phyloP scores from a whole-genome alignment of 2,797 vertebrate species.

The Hafferia zeledoni region DNA sequence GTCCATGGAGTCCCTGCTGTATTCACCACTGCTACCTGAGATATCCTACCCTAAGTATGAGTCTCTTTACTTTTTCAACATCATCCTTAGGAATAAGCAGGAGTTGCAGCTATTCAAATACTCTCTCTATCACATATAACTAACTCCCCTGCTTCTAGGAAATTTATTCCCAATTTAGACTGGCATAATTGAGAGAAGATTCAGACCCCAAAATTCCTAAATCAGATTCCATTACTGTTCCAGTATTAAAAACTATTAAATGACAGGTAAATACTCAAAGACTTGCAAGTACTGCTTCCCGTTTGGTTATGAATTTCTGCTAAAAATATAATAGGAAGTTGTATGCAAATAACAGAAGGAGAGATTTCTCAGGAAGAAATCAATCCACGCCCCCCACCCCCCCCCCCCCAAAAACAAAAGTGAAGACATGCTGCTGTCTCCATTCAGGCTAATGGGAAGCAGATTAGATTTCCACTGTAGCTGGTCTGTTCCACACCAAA shows the following conservation, averaged over 20 bases:
- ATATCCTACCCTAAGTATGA: neutral
- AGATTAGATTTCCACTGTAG: conserved; percentile 27
- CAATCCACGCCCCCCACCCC: neutral
- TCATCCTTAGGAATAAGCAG: neutral
- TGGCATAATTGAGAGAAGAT: neutral
- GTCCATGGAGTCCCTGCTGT: neutral
- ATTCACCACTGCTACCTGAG: too few species aligned
- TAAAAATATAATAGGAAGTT: neutral
- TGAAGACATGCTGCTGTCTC: neutral
- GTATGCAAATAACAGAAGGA: neutral
- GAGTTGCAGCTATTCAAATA: neutral
- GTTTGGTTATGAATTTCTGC: neutral
- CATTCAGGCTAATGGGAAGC: neutral
- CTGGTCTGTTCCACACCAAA: conserved; percentile 57
- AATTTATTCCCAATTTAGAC: neutral
- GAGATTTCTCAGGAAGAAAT: neutral
- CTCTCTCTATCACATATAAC: neutral
- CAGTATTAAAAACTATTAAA: neutral
- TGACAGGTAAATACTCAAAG: neutral
- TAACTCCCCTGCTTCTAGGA: neutral
- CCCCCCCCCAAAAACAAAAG: neutral
- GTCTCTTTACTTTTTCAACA: neutral
- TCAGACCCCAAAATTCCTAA: neutral
- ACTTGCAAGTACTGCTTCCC: neutral
- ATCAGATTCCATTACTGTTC: neutral